Evolutionary conservation across 2,888 invertebrate genomes (phyloP), one percentile per base, ranked within the genome.

Genomic region (Caenorhabditis sp.): DNA sequence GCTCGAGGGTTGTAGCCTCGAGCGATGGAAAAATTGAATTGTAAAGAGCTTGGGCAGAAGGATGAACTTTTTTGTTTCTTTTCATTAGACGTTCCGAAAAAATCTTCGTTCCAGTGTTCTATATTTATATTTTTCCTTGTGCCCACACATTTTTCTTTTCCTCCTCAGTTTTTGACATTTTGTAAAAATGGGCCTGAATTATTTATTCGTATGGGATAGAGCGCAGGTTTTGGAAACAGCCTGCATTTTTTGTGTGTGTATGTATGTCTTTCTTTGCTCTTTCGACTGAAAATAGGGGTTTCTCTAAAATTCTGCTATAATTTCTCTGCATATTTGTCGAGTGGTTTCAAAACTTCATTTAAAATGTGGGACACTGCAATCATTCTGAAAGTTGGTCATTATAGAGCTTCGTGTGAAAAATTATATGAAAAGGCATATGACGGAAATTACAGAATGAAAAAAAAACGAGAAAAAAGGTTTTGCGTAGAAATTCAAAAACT

Each of bases 11-110:
- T 10, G 36, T 58, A 43, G 43, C 43, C 43, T 17, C 14, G 43
- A 17, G 43, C 43, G 43, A 43, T 59, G 43, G n/a, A 60, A 49
- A 60, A 27, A 50, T 50, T 21, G 26, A 60, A 31, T 31, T 31
- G 4, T 31, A 10, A 31, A 10, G 31, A 31, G 31, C 31, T 31
- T 31, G 50, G 37, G 60, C 49, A 60, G 26, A 60, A 50, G 31
- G 31, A 31, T 31, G 31, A 31, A 31, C 31, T 31, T 31, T 31
- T n/a, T n/a, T n/a, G n/a, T n/a, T n/a, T n/a, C n/a, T n/a, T n/a
- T 31, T 31, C 31, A 31, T 31, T 31, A 31, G 31, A 31, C 31
- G 31, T 31, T 31, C 31, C 10, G 31, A 31, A 31, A 31, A 4
- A 31, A 31, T 6, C 21, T 8, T 21, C 3, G 5, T 6, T 8